phyloP scores from a whole-genome alignment of 2,888 invertebrate genomes.

The Petrophora chlorosata region DNA sequence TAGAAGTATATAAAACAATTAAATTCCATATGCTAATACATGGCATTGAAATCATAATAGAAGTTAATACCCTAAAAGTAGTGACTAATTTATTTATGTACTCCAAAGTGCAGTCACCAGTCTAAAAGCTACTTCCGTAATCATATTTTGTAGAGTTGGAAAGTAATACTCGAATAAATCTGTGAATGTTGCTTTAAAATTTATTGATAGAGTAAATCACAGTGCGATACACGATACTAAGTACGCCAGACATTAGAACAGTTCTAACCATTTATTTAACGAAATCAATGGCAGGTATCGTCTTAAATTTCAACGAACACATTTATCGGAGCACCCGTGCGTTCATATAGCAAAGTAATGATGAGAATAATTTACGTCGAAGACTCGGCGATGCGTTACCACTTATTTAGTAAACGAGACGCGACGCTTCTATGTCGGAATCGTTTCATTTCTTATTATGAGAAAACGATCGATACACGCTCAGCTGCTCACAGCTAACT shows the following conservation, averaged over 20 bases:
- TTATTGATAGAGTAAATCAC: too few species aligned
- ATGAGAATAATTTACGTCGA: conserved; percentile 33
- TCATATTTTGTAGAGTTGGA: too few species aligned
- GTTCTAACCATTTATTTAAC: conserved; percentile 15
- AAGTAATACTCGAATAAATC: too few species aligned
- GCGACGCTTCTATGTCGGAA: conserved; percentile 25
- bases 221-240: too few species aligned
- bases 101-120: too few species aligned
- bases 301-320: conserved; percentile 21
- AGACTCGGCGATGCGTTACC: conserved; percentile 30
- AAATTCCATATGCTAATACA: too few species aligned
- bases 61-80: too few species aligned
- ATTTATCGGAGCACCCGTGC: conserved; percentile 14
- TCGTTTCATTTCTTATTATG: conserved; percentile 55
- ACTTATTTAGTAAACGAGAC: conserved; percentile 33
- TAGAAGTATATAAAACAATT: too few species aligned
- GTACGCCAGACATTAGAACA: not conserved
- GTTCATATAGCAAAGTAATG: conserved; percentile 23
- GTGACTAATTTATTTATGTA: too few species aligned
- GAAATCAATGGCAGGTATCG: conserved; percentile 12
- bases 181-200: too few species aligned
- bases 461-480: conserved; percentile 70
- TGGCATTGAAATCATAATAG: too few species aligned
- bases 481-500: conserved; percentile 78
- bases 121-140: too few species aligned